Evolutionary conservation across 2,888 invertebrate species (phyloP).

Genomic region (Zhuqinia jingwanae): DNA sequence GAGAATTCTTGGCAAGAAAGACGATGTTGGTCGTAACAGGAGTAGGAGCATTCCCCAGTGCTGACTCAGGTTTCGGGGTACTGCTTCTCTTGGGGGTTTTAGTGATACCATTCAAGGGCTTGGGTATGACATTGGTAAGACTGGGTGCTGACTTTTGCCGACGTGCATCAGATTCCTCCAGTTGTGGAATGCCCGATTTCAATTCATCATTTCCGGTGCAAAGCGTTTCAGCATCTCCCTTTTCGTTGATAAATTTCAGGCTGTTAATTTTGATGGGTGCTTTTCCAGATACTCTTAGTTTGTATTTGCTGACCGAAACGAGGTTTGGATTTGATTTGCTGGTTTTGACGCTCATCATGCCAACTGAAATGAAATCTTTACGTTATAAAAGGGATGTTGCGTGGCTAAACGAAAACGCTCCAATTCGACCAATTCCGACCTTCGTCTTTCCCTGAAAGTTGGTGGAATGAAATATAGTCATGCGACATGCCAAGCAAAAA

Average conservation of each 20-base stretch:
- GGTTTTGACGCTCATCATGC: constrained; percentile 7
- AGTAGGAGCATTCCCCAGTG: no score
- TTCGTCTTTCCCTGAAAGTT: no score
- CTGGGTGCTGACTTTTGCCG: neutral
- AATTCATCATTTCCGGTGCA: neutral
- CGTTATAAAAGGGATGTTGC: no score
- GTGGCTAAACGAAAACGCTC: no score
- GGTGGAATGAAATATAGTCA: no score
- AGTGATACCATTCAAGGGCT: neutral
- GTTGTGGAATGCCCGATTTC: neutral
- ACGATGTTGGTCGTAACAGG: neutral
- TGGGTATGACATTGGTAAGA: neutral
- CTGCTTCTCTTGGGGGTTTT: neutral
- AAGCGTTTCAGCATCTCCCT: constrained; percentile 38
- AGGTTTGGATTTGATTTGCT: constrained; percentile 41
- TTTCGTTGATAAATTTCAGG: neutral
- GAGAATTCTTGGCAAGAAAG: no score
- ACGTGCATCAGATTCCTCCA: neutral
- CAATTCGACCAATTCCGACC: no score
- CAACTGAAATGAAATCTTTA: neutral
- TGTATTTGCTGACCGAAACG: neutral
- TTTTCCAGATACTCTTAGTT: neutral
- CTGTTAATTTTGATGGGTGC: neutral
- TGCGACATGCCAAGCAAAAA: no score
- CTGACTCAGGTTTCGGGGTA: neutral